Evolutionary conservation across 2,113 vertebrate genomes (phyloP).

Genomic region (Phaetusa simplex): DNA sequence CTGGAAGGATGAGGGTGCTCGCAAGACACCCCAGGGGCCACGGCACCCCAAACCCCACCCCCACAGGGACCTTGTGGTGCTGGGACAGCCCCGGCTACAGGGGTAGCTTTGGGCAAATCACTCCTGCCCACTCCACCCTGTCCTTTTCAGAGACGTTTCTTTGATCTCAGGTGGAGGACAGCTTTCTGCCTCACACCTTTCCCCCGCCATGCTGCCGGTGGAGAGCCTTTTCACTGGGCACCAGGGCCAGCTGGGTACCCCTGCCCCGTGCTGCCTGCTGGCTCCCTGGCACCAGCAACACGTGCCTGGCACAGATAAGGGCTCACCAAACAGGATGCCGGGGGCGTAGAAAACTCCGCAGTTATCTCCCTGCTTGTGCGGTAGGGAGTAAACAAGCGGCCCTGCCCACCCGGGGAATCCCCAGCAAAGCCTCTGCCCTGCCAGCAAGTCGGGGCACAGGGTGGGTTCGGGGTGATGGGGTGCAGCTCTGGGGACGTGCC

Average conservation of each 20-base stretch:
- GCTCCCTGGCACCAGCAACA: not conserved
- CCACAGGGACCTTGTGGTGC: not conserved
- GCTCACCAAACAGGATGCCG: conserved; percentile 36
- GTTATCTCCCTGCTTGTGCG: not conserved
- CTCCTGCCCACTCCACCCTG: not conserved
- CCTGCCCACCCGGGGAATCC: not conserved
- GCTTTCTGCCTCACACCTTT: not conserved
- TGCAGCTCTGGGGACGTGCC: not conserved
- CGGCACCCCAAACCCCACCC: accelerated
- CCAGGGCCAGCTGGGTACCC: accelerated
- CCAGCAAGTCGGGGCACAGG: accelerated
- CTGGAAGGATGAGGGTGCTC: not conserved
- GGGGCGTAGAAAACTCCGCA: not conserved
- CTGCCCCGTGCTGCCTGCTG: accelerated
- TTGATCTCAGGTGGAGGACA: not conserved
- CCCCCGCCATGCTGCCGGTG: not conserved
- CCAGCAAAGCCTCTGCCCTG: not conserved
- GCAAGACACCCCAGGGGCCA: too few relatives aligned
- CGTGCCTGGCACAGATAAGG: not conserved
- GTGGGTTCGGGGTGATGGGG: not conserved
- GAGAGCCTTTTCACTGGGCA: not conserved
- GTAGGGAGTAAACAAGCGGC: not conserved
- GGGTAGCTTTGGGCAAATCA: not conserved
- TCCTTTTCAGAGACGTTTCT: not conserved
- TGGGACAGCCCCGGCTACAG: not conserved